phyloP scores from a whole-genome alignment of 2,797 vertebrate species.

The Sphenopsis melanotis region DNA sequence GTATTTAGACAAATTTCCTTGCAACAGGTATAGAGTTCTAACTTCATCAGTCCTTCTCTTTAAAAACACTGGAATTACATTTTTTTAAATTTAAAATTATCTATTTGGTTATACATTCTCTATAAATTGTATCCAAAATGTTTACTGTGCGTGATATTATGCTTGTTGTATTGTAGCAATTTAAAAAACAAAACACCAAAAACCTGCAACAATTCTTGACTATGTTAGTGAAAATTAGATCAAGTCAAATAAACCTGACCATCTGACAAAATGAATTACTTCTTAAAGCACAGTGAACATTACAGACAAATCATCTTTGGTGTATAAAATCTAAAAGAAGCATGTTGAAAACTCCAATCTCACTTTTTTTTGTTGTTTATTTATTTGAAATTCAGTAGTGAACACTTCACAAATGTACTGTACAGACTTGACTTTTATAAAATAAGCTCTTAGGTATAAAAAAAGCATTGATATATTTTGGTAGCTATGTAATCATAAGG shows the following conservation, averaged over 20 bases:
- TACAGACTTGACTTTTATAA: background rate
- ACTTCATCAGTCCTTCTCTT: background rate
- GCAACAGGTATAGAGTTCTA: background rate
- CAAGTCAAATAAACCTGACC: background rate
- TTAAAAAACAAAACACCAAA: background rate
- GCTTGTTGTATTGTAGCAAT: background rate
- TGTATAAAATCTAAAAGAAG: background rate
- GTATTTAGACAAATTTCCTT: background rate
- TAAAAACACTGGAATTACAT: background rate
- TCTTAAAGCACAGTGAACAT: background rate
- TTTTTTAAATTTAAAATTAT: background rate
- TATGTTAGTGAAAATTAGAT: slow-evolving; percentile 1
- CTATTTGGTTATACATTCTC: background rate
- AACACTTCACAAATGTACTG: background rate
- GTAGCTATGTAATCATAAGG: background rate
- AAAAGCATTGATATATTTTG: background rate
- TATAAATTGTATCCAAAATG: background rate
- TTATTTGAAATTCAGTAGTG: background rate
- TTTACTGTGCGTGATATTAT: background rate
- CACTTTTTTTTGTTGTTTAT: background rate
- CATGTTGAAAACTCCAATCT: background rate
- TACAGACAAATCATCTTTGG: background rate
- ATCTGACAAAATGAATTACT: background rate
- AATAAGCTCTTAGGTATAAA: background rate
- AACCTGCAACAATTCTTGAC: background rate